These are phyloP conservation scores for Anas bahamensis DNA, from an alignment of 2,797 vertebrate genomes.

Conservation along the genomic window DNA sequence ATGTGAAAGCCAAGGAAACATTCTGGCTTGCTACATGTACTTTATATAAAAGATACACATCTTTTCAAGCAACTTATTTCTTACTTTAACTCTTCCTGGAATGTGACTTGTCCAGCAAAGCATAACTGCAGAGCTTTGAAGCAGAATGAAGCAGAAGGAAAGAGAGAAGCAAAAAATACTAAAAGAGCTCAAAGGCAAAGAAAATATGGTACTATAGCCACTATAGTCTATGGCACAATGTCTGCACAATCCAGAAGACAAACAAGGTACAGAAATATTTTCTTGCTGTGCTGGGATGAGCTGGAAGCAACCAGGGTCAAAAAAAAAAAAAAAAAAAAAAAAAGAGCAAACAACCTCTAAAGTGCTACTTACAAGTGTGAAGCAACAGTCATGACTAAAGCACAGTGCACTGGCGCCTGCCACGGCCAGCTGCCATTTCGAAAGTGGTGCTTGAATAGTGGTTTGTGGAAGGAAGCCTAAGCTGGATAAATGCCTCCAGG, in stretches of 20 bases:
- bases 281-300: neutral
- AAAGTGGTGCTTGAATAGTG: neutral
- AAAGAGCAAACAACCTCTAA: neutral
- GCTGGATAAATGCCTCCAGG: constrained; percentile 14
- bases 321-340: neutral
- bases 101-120: constrained; percentile 47
- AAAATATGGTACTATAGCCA: neutral
- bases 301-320: constrained; percentile 2
- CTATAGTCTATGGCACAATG: neutral
- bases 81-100: constrained; percentile 39
- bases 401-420: neutral
- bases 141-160: constrained; percentile 48
- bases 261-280: constrained; percentile 22
- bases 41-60: neutral
- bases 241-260: constrained; percentile 28
- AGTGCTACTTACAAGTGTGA: neutral
- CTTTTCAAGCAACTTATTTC: neutral
- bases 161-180: neutral
- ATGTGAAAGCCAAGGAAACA: neutral
- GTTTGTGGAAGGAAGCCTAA: constrained; percentile 22
- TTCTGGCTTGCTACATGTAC: neutral
- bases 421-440: neutral
- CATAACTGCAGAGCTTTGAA: constrained; percentile 38
- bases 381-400: neutral
- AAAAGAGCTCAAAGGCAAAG: neutral